Conservation (phyloP, 2,888 invertebrate species). For the Ctena decussata region DNA sequence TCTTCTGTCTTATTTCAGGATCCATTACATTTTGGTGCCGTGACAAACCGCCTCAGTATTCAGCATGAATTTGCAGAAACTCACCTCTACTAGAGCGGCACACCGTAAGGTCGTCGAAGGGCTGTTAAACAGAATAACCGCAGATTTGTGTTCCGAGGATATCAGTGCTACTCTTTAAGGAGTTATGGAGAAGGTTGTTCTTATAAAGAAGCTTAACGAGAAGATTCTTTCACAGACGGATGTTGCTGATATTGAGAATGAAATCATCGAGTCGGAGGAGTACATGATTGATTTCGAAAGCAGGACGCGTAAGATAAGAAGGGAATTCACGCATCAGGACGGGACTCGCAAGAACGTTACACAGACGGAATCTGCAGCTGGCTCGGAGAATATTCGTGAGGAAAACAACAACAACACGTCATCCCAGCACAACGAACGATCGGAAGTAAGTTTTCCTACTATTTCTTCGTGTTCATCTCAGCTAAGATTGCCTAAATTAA, state of each 20-base stretch:
- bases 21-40: constrained; percentile 5
- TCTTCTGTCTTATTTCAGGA: background rate
- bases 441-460: constrained; percentile 2
- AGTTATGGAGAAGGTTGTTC: background rate
- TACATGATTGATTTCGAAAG: background rate
- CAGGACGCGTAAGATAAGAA: background rate
- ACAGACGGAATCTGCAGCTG: background rate
- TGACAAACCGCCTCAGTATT: background rate
- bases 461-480: background rate
- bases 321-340: background rate
- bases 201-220: background rate
- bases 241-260: background rate
- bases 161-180: background rate
- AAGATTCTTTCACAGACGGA: background rate
- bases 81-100: constrained; percentile 3
- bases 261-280: constrained; percentile 3
- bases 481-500: constrained; percentile 9
- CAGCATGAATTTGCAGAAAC: background rate
- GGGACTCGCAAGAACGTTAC: background rate
- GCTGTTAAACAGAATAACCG: background rate
- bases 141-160: background rate
- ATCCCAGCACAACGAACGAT: background rate
- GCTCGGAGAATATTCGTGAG: background rate
- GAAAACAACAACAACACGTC: background rate
- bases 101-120: background rate